phyloP scores from a whole-genome alignment of 2,888 invertebrate genomes.

The Drosophila lacicola region DNA sequence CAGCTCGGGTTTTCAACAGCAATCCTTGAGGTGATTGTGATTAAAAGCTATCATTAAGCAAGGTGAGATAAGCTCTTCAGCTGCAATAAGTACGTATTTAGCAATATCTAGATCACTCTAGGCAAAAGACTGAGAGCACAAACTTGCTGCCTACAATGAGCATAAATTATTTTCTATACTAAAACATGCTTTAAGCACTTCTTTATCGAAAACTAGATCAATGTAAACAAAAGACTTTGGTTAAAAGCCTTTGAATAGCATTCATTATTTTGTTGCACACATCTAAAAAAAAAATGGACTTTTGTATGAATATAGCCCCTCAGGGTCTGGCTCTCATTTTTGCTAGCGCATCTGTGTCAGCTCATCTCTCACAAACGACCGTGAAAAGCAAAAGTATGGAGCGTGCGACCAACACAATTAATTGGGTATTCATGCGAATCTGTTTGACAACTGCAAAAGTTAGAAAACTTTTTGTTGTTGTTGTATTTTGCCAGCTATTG shows the following conservation, averaged over 20 bases:
- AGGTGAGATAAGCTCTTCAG: background rate
- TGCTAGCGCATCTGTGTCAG: slow-evolving; percentile 24
- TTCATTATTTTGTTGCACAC: too few species aligned
- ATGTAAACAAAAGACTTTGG: too few species aligned
- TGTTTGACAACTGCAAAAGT: slow-evolving; percentile 48
- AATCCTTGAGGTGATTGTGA: slow-evolving; percentile 43
- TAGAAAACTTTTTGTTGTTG: slow-evolving; percentile 43
- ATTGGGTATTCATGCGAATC: slow-evolving; percentile 70
- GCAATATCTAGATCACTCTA: slow-evolving; percentile 7
- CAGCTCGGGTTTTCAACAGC: slow-evolving; percentile 30
- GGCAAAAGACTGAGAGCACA: slow-evolving; percentile 1
- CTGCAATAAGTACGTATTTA: background rate
- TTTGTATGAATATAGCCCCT: background rate
- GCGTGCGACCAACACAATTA: slow-evolving; percentile 78
- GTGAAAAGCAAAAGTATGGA: slow-evolving; percentile 73
- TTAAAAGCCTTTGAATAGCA: too few species aligned
- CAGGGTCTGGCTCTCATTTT: slow-evolving; percentile 13
- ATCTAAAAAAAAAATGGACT: too few species aligned
- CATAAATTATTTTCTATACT: background rate
- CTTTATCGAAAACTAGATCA: too few species aligned
- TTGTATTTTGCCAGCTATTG: slow-evolving; percentile 50
- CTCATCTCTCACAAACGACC: slow-evolving; percentile 67
- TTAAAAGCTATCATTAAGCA: background rate
- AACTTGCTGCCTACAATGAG: background rate
- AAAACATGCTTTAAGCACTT: background rate